Conservation (phyloP, 2,797 vertebrate species). For the Geotrypetes seraphini region DNA sequence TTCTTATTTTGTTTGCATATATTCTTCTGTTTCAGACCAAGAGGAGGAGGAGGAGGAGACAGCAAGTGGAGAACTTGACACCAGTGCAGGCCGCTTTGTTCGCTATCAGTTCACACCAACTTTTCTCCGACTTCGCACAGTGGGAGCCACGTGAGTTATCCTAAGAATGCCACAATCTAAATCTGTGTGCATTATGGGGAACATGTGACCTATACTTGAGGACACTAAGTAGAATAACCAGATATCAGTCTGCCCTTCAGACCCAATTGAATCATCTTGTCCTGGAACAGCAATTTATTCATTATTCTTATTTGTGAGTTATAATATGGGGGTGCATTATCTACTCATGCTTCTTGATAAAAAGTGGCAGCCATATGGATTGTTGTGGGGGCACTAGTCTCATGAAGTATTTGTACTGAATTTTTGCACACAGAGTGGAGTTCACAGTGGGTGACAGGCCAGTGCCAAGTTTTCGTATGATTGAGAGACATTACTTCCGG, state of each 20-base stretch:
- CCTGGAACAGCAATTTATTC: too few species aligned
- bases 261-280: too few species aligned
- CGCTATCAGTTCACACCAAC: slow-evolving; percentile 96
- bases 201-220: too few species aligned
- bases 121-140: slow-evolving; percentile 84
- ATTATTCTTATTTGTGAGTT: too few species aligned
- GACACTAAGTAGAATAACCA: too few species aligned
- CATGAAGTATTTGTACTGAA: too few species aligned
- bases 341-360: too few species aligned
- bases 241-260: too few species aligned
- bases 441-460: slow-evolving; percentile 92
- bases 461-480: slow-evolving; percentile 93
- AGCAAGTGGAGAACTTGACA: slow-evolving; percentile 65
- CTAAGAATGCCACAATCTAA: background rate
- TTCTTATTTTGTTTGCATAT: background rate
- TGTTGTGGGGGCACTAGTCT: too few species aligned
- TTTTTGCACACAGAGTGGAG: slow-evolving; percentile 71
- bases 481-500: slow-evolving; percentile 94
- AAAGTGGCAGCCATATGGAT: too few species aligned
- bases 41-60: slow-evolving; percentile 62
- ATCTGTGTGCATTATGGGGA: too few species aligned
- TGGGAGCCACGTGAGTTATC: slow-evolving; percentile 85
- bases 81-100: slow-evolving; percentile 86
- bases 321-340: too few species aligned
- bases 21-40: slow-evolving; percentile 55